Conservation (phyloP, 2,113 vertebrate genomes). For the Papio anubis region DNA sequence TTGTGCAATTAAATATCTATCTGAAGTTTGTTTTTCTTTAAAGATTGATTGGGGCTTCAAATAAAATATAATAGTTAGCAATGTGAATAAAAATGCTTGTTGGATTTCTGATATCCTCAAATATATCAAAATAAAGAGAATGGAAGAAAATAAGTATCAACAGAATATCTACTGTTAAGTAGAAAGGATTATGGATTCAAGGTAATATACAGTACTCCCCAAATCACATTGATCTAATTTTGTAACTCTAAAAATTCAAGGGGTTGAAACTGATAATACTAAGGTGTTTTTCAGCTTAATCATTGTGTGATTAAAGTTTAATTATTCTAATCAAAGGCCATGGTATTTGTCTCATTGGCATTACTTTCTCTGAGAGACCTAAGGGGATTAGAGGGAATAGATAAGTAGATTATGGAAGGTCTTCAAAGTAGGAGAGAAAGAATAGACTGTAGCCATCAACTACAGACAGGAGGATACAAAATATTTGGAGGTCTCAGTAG, state of each 20-base stretch:
- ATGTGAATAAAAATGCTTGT: background rate
- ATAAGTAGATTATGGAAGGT: background rate
- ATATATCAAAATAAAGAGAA: background rate
- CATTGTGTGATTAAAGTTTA: background rate
- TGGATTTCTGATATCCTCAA: background rate
- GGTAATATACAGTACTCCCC: background rate
- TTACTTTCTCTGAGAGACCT: background rate
- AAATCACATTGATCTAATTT: constrained; percentile 31
- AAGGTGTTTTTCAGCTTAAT: constrained; percentile 24
- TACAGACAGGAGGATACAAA: background rate
- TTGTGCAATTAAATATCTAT: background rate
- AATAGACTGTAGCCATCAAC: background rate
- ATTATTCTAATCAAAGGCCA: background rate
- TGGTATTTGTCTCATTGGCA: background rate
- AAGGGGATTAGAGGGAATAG: background rate
- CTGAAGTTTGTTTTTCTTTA: background rate
- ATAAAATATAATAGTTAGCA: background rate
- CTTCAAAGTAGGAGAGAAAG: background rate
- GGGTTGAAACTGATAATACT: background rate
- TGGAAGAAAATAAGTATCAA: background rate
- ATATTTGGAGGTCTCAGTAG: rapidly evolving
- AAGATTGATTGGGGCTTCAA: background rate
- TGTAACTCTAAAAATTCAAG: background rate
- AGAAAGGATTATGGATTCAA: background rate
- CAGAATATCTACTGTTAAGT: background rate